Percentiles rank a stretch among this genome's conserved stretches.
Conservation (phyloP, 2,797 vertebrate genomes). For the Tokudaia muenninki region DNA sequence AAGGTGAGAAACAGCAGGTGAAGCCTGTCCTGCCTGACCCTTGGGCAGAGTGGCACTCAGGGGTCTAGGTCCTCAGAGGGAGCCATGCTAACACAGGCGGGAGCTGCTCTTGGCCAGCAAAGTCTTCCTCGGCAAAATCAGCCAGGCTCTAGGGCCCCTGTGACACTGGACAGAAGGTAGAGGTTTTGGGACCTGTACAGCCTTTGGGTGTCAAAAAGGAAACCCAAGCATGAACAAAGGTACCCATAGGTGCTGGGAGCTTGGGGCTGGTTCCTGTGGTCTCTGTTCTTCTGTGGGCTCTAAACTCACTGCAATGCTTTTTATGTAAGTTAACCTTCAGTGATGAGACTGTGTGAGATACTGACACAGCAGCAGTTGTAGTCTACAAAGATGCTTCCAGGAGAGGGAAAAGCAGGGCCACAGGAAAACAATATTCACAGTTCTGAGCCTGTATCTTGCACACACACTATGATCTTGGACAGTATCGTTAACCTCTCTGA, state of each 20-base stretch:
- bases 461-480: constrained; percentile 5
- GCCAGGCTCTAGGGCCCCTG: background rate
- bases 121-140: background rate
- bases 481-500: constrained; percentile 73
- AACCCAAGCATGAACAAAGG: fast-evolving
- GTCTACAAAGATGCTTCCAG: background rate
- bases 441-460: background rate
- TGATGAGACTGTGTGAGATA: background rate
- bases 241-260: background rate
- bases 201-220: background rate
- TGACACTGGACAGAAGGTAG: background rate
- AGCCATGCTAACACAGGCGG: background rate
- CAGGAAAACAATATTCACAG: background rate
- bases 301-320: background rate
- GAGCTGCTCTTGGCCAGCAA: constrained; percentile 22
- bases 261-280: background rate
- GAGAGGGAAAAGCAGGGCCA: background rate
- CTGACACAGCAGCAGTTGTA: fast-evolving
- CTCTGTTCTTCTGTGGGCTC: background rate
- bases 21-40: background rate
- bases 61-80: background rate
- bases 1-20: constrained; percentile 71
- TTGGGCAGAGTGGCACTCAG: background rate
- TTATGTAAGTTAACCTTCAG: background rate
- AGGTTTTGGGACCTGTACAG: background rate